Conservation (phyloP, 1,140 invertebrate genomes). For the Cheumatopsyche charites region DNA sequence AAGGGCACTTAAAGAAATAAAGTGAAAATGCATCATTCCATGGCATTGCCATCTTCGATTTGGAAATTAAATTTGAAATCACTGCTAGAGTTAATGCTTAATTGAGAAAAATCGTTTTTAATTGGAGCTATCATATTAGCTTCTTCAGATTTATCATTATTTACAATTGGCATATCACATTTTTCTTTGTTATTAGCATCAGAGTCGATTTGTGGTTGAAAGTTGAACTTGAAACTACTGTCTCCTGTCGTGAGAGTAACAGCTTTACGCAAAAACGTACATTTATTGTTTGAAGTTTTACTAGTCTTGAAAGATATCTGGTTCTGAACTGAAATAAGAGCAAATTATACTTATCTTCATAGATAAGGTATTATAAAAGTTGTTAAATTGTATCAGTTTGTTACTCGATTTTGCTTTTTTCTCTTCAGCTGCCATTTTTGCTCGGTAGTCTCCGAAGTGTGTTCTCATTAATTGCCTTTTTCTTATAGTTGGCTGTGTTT, state of each 20-base stretch:
- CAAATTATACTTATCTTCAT: conserved; percentile 3
- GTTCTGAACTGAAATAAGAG: conserved; percentile 36
- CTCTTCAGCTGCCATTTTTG: conserved; percentile 75
- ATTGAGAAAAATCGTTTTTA: background rate
- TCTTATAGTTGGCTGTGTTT: conserved; percentile 68
- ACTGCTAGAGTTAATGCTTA: background rate
- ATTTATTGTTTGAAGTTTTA: conserved; percentile 58
- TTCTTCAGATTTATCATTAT: background rate
- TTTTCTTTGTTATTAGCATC: background rate
- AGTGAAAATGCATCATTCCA: too few relatives aligned
- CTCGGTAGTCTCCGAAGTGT: conserved; percentile 74
- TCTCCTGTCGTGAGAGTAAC: conserved; percentile 51
- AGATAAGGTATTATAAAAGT: background rate
- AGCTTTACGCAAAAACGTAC: conserved; percentile 64
- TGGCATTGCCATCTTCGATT: background rate
- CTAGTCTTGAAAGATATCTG: conserved; percentile 58
- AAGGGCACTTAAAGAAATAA: too few relatives aligned
- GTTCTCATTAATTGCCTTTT: conserved; percentile 77
- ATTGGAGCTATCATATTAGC: background rate
- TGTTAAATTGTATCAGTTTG: conserved; percentile 11
- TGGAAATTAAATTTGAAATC: conserved; percentile 15
- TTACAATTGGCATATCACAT: background rate
- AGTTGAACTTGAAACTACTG: conserved; percentile 64
- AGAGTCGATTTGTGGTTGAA: conserved; percentile 48
- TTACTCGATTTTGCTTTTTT: conserved; percentile 64